phyloP scores from a whole-genome alignment of 2,113 vertebrate genomes.

The Eupsittula cactorum region DNA sequence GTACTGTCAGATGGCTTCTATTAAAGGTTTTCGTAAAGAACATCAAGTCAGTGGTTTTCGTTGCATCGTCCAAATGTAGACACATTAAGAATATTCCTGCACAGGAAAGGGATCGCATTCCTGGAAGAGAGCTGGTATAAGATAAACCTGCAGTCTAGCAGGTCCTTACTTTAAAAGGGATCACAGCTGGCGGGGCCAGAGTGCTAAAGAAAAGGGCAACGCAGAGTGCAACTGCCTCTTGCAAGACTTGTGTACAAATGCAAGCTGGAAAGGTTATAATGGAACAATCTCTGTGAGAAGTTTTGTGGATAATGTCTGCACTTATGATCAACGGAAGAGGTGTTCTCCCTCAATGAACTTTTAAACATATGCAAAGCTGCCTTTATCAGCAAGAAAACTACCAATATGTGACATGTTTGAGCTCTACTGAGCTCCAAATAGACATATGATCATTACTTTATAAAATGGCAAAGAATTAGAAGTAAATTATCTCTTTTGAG shows the following conservation, averaged over 20 bases:
- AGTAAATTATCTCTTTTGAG: neutral
- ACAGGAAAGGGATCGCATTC: neutral
- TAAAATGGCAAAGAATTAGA: neutral
- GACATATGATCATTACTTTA: neutral
- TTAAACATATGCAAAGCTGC: neutral
- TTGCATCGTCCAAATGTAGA: neutral
- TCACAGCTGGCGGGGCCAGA: neutral
- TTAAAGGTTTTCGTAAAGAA: neutral
- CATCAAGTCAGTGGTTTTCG: neutral
- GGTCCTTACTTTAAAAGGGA: neutral
- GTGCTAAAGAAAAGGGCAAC: neutral
- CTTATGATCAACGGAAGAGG: neutral
- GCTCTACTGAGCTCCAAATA: neutral
- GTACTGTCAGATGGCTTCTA: neutral
- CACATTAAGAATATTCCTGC: neutral
- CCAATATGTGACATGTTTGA: neutral
- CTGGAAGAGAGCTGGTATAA: neutral
- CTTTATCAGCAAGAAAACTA: neutral
- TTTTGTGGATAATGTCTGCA: neutral
- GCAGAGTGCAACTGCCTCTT: neutral
- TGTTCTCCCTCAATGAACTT: neutral
- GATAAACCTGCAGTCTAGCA: neutral
- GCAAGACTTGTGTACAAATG: neutral
- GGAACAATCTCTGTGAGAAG: neutral
- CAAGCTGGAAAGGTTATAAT: neutral